These are phyloP conservation scores for Phaethornis superciliosus DNA, from an alignment of 2,113 vertebrate species.

Conservation along the genomic window DNA sequence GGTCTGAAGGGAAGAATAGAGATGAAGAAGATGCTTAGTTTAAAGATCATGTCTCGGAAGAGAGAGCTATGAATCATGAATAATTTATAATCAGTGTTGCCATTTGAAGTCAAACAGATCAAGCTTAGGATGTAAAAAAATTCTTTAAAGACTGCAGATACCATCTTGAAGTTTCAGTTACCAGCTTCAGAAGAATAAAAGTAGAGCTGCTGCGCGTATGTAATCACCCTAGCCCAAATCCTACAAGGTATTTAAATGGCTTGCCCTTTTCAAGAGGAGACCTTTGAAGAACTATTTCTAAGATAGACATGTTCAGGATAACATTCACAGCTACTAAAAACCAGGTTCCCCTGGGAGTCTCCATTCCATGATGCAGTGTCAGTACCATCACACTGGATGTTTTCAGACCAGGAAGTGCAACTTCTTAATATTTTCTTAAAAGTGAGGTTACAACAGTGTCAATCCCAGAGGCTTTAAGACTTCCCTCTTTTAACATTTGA, in stretches of 20 bases:
- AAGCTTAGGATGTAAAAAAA: neutral
- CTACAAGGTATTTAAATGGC: neutral
- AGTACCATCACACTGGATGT: neutral
- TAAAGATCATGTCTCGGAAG: slow-evolving; percentile 25
- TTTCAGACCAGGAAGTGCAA: neutral
- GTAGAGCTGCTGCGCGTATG: neutral
- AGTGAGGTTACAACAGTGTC: neutral
- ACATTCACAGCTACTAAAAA: neutral
- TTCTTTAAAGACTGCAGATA: neutral
- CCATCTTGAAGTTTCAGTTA: neutral
- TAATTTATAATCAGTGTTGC: slow-evolving; percentile 20
- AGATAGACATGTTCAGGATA: neutral
- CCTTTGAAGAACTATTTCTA: slow-evolving; percentile 15
- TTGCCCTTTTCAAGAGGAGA: neutral
- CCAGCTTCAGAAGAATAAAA: neutral
- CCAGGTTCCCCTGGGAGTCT: neutral
- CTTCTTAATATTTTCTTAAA: neutral
- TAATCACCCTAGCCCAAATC: neutral
- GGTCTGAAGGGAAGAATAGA: neutral
- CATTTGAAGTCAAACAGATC: slow-evolving; percentile 24
- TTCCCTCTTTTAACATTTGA: neutral
- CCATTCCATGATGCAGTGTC: neutral
- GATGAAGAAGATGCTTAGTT: neutral
- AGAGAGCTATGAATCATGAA: neutral
- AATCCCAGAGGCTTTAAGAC: neutral